These are phyloP conservation scores for Drosophila cognata DNA, from an alignment of 2,888 invertebrate species.

Conservation along the genomic window DNA sequence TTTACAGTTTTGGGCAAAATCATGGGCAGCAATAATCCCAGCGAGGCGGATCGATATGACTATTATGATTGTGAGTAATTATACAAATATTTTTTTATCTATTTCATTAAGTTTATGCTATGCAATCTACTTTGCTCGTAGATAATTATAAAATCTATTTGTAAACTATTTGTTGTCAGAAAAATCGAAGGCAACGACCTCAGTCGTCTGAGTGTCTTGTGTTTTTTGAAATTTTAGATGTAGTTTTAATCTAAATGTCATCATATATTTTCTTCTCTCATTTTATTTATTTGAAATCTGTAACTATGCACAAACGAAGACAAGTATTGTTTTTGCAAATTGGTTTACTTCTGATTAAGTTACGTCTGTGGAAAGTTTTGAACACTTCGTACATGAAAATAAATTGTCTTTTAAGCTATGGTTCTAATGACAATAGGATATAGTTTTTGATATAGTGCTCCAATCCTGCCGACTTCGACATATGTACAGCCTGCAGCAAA, in stretches of 20 bases:
- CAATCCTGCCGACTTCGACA: background rate
- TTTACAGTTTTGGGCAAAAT: constrained; percentile 82
- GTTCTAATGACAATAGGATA: no score
- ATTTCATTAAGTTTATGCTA: constrained; percentile 17
- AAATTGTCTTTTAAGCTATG: background rate
- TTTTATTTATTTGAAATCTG: background rate
- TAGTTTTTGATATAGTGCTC: background rate
- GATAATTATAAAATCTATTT: background rate
- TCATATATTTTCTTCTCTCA: background rate
- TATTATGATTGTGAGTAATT: constrained; percentile 83
- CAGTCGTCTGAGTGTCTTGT: background rate
- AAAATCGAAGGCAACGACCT: background rate
- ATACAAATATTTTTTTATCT: constrained; percentile 3
- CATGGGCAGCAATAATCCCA: constrained; percentile 84
- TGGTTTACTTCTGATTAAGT: background rate
- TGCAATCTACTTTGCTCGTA: background rate
- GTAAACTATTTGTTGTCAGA: background rate
- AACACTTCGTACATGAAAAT: background rate
- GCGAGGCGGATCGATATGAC: constrained; percentile 83
- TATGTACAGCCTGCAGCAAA: background rate
- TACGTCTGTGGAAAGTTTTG: background rate
- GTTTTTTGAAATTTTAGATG: background rate
- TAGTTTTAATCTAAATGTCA: background rate
- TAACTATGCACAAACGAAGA: background rate
- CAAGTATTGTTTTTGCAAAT: background rate